These are phyloP conservation scores for Sinopyrophorus schimmeli DNA, from an alignment of 2,888 invertebrate genomes.

Conservation along the genomic window DNA sequence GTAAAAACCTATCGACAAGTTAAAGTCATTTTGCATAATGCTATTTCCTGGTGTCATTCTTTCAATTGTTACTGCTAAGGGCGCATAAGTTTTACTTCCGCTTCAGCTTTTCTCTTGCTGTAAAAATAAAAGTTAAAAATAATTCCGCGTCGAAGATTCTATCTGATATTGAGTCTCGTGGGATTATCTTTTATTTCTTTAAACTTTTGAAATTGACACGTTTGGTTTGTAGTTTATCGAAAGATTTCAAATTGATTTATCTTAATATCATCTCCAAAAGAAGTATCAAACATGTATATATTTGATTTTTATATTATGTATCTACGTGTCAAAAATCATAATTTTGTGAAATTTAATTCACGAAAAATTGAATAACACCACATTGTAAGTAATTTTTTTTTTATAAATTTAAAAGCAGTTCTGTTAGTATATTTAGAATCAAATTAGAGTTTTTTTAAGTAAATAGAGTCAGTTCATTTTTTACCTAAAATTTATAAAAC, in stretches of 20 bases:
- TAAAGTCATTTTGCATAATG: conserved; percentile 21
- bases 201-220: conserved; percentile 15
- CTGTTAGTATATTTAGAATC: no score
- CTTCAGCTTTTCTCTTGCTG: not conserved
- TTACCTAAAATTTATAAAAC: no score
- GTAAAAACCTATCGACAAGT: conserved; percentile 8
- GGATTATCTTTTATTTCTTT: conserved; percentile 14
- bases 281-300: no score
- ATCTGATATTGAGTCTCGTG: conserved; percentile 3
- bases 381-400: no score
- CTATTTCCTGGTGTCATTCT: conserved; percentile 19
- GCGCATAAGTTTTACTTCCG: conserved; percentile 12
- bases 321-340: no score
- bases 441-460: no score
- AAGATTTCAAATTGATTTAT: conserved; percentile 12
- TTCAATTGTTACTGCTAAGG: conserved; percentile 13
- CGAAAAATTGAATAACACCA: no score
- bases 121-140: conserved; percentile 5
- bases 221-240: conserved; percentile 7
- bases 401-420: no score
- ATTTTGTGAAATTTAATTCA: no score
- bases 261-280: no score
- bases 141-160: conserved; percentile 9
- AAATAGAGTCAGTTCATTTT: no score
- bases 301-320: no score